Evolutionary conservation across 2,113 vertebrate genomes (phyloP), one percentile per base, ranked within the genome.

Genomic region (Blennius ocellaris): DNA sequence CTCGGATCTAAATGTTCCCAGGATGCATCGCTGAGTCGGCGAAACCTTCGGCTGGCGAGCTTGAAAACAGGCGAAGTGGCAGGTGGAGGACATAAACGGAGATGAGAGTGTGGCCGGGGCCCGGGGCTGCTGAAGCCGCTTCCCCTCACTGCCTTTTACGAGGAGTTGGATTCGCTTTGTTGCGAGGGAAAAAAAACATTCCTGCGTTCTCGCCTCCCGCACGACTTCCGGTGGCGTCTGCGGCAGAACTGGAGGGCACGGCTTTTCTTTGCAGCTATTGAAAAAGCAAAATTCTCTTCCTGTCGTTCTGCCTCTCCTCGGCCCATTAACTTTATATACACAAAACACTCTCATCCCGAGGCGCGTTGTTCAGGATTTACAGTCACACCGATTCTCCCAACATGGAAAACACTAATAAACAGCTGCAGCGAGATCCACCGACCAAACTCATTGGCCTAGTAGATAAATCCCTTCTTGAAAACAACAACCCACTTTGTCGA

Each of bases 291-390:
- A 74, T 74, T 59, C 16, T 12, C 37, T 10, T 54, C 51, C 44
- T 71, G 52, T 53, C 60, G 2, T 64, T 44, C 48, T 60, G 61
- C 38, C 12, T 58, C 59, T 58, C 37, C 2, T 6, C 36, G 61
- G 78, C 55, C 64, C 60, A 73, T 86, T 80, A 82, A 78, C 51
- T 84, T 84, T 68, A 73, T 49, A 52, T 21, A 49, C 4, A 30
- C 21, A 30, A 30, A 2, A 30, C 21, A 2, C 43, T 56, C 10
- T 65, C 21, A 73, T 9, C 83, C 58, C 58, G 15, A 52, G 36
- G 64, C 65, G 16, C 37, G 49, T 1, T 41, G 56, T 62, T 61
- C 8, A 10, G 60, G 54, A 83, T 76, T 70, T 74, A 37, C 72
- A 59, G 62, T 76, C 55, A 64, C 37, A 10, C 55, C 75, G 69